Evolutionary conservation across 2,113 vertebrate genomes (phyloP).

Genomic region (Dendrocopos noguchii): DNA sequence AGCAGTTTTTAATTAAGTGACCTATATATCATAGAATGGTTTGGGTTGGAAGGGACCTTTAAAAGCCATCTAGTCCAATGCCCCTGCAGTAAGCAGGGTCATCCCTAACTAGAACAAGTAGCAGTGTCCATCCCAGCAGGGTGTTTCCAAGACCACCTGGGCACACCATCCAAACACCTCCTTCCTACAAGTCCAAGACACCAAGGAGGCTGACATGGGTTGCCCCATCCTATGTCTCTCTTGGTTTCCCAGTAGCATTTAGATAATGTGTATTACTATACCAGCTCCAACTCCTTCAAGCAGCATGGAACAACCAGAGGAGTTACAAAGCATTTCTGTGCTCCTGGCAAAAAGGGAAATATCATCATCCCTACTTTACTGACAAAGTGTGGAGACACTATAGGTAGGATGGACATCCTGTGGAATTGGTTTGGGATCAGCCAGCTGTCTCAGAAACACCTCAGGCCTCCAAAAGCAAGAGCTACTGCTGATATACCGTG

Average conservation of each 20-base stretch:
- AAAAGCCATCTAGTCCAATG: too few relatives aligned
- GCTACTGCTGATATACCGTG: too few relatives aligned
- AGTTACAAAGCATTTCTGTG: background rate
- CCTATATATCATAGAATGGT: too few relatives aligned
- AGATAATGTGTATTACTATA: fast-evolving
- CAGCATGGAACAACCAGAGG: background rate
- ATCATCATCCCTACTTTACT: background rate
- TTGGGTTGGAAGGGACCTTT: too few relatives aligned
- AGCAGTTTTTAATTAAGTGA: background rate
- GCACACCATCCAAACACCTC: background rate
- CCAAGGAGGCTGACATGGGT: fast-evolving
- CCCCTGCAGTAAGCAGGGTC: too few relatives aligned
- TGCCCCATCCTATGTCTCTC: background rate
- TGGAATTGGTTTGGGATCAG: background rate
- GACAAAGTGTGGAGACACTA: background rate
- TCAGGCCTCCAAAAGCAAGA: background rate
- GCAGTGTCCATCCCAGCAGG: fast-evolving
- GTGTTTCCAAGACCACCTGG: background rate
- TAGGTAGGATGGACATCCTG: background rate
- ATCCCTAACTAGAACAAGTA: background rate
- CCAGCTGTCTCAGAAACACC: background rate
- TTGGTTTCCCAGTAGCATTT: background rate
- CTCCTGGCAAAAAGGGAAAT: background rate
- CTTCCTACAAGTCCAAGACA: background rate
- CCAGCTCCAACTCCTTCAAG: background rate